Evolutionary conservation across 2,797 vertebrate genomes (phyloP).

Genomic region (Gymnoscopelus braueri): DNA sequence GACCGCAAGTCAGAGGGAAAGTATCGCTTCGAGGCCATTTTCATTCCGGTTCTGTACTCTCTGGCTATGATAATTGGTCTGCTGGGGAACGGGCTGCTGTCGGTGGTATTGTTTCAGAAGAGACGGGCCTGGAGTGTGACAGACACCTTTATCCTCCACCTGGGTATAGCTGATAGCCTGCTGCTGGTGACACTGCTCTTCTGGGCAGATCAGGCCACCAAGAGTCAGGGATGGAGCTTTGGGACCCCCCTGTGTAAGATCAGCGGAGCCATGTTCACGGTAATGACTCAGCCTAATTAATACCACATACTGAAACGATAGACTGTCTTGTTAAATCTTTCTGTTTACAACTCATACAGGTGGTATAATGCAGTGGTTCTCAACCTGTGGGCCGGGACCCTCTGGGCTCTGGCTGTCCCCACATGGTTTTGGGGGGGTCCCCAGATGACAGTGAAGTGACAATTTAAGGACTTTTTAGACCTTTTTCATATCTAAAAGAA

Average conservation of each 20-base stretch:
- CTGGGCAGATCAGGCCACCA: conserved; percentile 74
- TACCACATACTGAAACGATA: too few species aligned
- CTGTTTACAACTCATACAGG: too few species aligned
- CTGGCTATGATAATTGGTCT: conserved; percentile 77
- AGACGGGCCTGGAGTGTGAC: conserved; percentile 71
- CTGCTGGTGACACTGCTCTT: conserved; percentile 84
- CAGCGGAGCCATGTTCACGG: conserved; percentile 80
- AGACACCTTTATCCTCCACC: conserved; percentile 83
- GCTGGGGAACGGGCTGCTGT: conserved; percentile 78
- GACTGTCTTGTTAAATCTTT: too few species aligned
- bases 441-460: too few species aligned
- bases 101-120: conserved; percentile 68
- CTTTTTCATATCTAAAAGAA: too few species aligned
- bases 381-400: too few species aligned
- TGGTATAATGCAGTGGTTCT: too few species aligned
- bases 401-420: too few species aligned
- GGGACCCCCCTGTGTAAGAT: conserved; percentile 75
- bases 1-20: background rate
- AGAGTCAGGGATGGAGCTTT: conserved; percentile 65
- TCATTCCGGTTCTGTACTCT: conserved; percentile 72
- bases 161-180: conserved; percentile 77
- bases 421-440: too few species aligned
- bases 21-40: conserved; percentile 43
- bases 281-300: conserved; percentile 50
- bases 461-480: too few species aligned